Evolutionary conservation across 1,140 invertebrate genomes (phyloP).

Genomic region (Hyphantria cunea): DNA sequence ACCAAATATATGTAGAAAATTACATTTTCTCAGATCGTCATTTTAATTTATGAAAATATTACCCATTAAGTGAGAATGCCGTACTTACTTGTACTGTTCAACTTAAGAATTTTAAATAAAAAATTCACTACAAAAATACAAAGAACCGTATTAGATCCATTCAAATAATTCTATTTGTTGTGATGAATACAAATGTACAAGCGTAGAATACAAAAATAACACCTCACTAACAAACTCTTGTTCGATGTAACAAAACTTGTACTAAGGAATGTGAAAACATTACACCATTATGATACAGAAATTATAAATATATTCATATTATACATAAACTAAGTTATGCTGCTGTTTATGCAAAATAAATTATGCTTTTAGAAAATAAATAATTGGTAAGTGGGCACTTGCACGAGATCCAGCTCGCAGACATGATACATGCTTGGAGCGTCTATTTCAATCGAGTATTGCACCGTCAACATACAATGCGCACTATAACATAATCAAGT

Average conservation of each 20-base stretch:
- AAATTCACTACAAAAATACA: slow-evolving; percentile 63
- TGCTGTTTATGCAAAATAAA: slow-evolving; percentile 61
- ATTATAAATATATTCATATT: slow-evolving; percentile 69
- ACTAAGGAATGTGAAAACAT: slow-evolving; percentile 60
- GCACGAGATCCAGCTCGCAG: slow-evolving; percentile 23
- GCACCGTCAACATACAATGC: slow-evolving; percentile 1
- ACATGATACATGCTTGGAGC: slow-evolving; percentile 26
- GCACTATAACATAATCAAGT: slow-evolving; percentile 32
- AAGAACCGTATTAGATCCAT: neutral
- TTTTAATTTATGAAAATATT: slow-evolving; percentile 21
- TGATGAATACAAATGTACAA: slow-evolving; percentile 56
- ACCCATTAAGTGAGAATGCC: slow-evolving; percentile 23
- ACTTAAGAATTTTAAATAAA: slow-evolving; percentile 22
- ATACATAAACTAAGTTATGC: slow-evolving; percentile 59
- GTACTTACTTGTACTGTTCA: slow-evolving; percentile 17
- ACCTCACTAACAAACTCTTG: slow-evolving; percentile 45
- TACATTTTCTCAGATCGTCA: slow-evolving; percentile 31
- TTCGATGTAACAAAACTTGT: slow-evolving; percentile 59
- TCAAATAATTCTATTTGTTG: slow-evolving; percentile 50
- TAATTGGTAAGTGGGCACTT: slow-evolving; percentile 38
- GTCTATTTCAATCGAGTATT: neutral
- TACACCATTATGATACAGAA: slow-evolving; percentile 74
- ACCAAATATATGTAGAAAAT: slow-evolving; percentile 33
- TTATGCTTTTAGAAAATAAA: slow-evolving; percentile 58
- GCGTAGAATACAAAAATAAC: slow-evolving; percentile 47